Percentiles rank a stretch among this genome's conserved stretches.
These are phyloP conservation scores for Stegophylla sp. DNA, from an alignment of 2,888 invertebrate genomes.

Conservation along the genomic window DNA sequence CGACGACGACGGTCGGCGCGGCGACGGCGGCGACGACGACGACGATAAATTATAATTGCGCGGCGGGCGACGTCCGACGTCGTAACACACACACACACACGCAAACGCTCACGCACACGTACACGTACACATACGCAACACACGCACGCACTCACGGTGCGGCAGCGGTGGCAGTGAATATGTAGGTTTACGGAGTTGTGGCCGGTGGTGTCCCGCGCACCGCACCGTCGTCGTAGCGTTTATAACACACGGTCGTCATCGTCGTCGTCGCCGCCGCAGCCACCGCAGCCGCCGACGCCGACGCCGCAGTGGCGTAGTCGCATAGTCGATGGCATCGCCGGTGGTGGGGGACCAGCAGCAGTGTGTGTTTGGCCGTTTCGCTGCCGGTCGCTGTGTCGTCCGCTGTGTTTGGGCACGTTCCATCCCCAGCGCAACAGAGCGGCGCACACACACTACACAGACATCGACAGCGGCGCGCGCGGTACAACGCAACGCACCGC, in stretches of 20 bases:
- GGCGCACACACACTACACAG: background rate
- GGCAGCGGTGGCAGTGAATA: background rate
- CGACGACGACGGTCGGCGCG: conserved; percentile 1
- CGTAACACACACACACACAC: background rate
- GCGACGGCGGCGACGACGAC: background rate
- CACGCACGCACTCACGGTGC: background rate
- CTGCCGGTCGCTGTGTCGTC: conserved; percentile 11
- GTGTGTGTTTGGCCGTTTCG: conserved; percentile 18
- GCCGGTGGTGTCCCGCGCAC: conserved; percentile 3
- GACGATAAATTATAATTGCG: conserved; percentile 40
- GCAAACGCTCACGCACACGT: background rate
- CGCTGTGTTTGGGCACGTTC: conserved; percentile 53
- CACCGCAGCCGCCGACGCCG: background rate
- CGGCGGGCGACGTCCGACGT: conserved; percentile 45
- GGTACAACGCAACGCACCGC: too few species aligned
- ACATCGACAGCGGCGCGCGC: conserved; percentile 19
- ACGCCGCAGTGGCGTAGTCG: background rate
- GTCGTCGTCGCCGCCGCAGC: background rate
- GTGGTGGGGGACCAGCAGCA: conserved; percentile 25
- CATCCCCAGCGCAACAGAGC: conserved; percentile 35
- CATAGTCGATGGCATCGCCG: background rate
- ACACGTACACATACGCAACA: too few species aligned
- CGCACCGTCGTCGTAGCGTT: background rate
- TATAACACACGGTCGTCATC: conserved; percentile 9
- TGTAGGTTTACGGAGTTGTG: conserved; percentile 41